Base-by-base conservation (phyloP, 2,113 vertebrate genomes). In the Copsychus sechellarum region DNA sequence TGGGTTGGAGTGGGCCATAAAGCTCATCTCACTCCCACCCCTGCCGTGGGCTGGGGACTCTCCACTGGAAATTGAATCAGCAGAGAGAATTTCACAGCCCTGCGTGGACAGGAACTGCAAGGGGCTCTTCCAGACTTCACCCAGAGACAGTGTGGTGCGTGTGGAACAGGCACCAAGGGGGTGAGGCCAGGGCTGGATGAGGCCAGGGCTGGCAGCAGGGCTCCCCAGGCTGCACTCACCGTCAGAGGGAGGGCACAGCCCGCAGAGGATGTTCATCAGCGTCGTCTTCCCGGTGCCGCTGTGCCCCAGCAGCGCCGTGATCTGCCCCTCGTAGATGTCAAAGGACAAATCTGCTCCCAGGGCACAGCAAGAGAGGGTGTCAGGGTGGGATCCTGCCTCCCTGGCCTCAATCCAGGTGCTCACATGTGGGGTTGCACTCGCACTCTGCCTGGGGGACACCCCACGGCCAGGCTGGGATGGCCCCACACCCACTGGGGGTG, bases 241-340 rank as follows among this genome's bases (percentile, higher is more conserved):
- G 2, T 98, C 97, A 0, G 98, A 98, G 33, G 99, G 98, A 0
- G 98, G 98, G 84, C 99, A 99, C 28, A 99, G 98, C 42, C 99
- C 99, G 6, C 99, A 99, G 33, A 99, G 98, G 97, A 99, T 99
- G 96, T 99, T 99, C 98, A 99, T 99, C 80, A 99, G 96, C 1
- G 99, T 99, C 17, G 99, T 99, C 96, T 99, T 99, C 19, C 99
- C 99, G 0, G 99, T 99, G 22, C 99, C 99, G 19, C 99, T 99
- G 97, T 99, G 99, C 28, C 99, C 99, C 62, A 99, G 98, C 91
- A 99, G 97, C 13, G 99, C 99, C 0, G 99, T 99, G 87, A 99
- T 99, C 96, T 99, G 99, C 25, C 99, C 99, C 95, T 99, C 99
- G 5, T 99, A 99, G 93, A 99, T 99, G 97, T 99, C 99, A 57